Evolutionary conservation across 2,113 vertebrate species (phyloP).

Genomic region (Notiomystis cincta): DNA sequence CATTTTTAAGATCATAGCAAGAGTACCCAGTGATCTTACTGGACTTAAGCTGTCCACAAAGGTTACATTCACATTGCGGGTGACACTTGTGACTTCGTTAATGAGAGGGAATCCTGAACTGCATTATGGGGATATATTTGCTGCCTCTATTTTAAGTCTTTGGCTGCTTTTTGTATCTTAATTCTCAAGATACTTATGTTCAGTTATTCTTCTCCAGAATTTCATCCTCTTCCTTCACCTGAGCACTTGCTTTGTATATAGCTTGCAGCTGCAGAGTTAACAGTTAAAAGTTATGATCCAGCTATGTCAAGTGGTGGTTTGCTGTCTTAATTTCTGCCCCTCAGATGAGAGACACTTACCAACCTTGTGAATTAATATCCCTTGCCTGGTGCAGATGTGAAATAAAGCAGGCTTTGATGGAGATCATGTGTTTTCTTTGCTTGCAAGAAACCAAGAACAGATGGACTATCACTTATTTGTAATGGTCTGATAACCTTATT

Average conservation of each 20-base stretch:
- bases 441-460: not conserved
- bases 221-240: not conserved
- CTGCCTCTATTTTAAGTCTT: not conserved
- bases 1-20: not conserved
- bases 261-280: not conserved
- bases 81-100: not conserved
- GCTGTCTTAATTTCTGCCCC: not conserved
- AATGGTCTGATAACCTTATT: not conserved
- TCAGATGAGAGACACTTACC: not conserved
- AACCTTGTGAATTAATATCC: not conserved
- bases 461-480: not conserved
- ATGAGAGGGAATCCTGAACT: not conserved
- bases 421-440: not conserved
- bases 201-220: not conserved
- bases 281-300: not conserved
- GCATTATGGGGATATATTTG: constrained; percentile 8
- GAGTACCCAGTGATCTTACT: not conserved
- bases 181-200: not conserved
- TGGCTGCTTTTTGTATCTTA: not conserved
- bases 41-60: not conserved
- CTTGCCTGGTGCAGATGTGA: not conserved
- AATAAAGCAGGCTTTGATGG: not conserved
- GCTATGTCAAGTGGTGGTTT: not conserved
- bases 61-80: not conserved
- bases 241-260: constrained; percentile 12